Percentiles rank a stretch among this genome's conserved stretches.
These are phyloP conservation scores for Pseudopleuronectes americanus DNA, from an alignment of 2,797 vertebrate genomes.

Conservation along the genomic window DNA sequence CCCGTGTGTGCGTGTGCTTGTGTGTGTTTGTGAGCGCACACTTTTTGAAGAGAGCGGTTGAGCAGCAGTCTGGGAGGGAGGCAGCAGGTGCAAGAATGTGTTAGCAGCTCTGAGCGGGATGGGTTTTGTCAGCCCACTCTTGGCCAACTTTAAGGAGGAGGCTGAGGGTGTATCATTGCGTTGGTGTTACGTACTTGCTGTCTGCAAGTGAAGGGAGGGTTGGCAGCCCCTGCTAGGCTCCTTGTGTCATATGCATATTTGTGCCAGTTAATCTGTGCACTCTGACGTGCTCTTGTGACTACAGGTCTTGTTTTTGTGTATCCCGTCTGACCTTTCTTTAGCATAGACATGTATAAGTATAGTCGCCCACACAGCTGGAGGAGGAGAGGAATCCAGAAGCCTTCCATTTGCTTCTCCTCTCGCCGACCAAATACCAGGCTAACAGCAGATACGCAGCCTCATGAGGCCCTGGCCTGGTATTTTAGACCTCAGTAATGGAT, in stretches of 20 bases:
- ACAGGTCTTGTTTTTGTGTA: conserved; percentile 24
- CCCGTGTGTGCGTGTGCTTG: conserved; percentile 28
- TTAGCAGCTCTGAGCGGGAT: conserved; percentile 68
- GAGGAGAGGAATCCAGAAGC: conserved; percentile 57
- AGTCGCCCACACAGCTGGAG: conserved; percentile 58
- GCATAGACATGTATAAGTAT: conserved; percentile 34
- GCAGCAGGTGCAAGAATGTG: conserved; percentile 80
- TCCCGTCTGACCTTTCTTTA: conserved; percentile 48
- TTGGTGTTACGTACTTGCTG: conserved; percentile 11
- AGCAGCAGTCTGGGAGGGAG: conserved; percentile 60
- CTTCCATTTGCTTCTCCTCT: conserved; percentile 60
- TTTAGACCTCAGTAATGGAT: conserved; percentile 76
- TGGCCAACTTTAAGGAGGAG: conserved; percentile 47
- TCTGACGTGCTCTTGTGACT: conserved; percentile 36
- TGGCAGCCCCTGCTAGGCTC: conserved; percentile 29
- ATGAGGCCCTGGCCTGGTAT: conserved; percentile 67
- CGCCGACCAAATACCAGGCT: conserved; percentile 48
- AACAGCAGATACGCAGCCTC: conserved; percentile 51
- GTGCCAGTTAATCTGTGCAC: conserved; percentile 31
- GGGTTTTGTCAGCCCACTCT: conserved; percentile 70
- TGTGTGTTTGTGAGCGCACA: background rate
- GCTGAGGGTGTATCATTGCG: conserved; percentile 13
- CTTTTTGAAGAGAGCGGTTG: conserved; percentile 61
- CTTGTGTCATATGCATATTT: conserved; percentile 18
- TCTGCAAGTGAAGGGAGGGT: conserved; percentile 37